Percentiles rank a stretch among this genome's conserved stretches.
These are phyloP conservation scores for Hypocryptadius cinnamomeus DNA, from an alignment of 2,113 vertebrate species.

Conservation along the genomic window DNA sequence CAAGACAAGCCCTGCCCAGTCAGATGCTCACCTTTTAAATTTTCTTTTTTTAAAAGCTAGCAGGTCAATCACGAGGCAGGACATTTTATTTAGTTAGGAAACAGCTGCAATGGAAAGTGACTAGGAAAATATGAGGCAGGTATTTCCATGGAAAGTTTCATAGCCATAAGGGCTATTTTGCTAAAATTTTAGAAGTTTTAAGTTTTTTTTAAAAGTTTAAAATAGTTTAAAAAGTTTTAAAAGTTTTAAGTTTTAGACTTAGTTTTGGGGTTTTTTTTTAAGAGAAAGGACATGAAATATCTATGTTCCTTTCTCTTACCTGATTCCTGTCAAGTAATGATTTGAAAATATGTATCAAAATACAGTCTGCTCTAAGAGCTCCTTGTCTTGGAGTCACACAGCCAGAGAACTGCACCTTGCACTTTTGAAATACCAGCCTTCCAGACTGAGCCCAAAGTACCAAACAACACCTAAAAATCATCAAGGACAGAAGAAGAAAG, in stretches of 20 bases:
- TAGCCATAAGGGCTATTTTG: not conserved
- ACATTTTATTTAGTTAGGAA: not conserved
- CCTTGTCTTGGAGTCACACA: not conserved
- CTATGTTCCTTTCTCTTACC: not conserved
- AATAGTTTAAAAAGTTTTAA: no score
- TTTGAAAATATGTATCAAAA: not conserved
- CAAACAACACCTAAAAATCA: not conserved
- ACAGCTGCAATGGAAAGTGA: not conserved
- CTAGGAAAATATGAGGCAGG: not conserved
- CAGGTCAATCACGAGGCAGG: not conserved
- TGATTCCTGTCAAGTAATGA: not conserved
- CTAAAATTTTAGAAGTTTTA: not conserved
- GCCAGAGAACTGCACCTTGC: not conserved
- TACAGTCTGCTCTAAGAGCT: not conserved
- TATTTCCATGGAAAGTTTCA: constrained; percentile 17
- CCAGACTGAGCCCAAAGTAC: not conserved
- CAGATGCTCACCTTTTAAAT: not conserved
- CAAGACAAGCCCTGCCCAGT: not conserved
- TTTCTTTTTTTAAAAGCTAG: not conserved
- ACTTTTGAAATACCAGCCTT: not conserved
- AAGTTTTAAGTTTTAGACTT: not conserved
- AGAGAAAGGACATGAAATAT: not conserved
- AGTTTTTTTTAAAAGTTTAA: no score
- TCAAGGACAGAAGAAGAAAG: not conserved
- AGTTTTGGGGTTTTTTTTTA: not conserved